Percentiles rank a stretch among this genome's conserved stretches.
Evolutionary conservation across 2,113 vertebrate species (phyloP).

Genomic region (Pyrgilauda ruficollis): DNA sequence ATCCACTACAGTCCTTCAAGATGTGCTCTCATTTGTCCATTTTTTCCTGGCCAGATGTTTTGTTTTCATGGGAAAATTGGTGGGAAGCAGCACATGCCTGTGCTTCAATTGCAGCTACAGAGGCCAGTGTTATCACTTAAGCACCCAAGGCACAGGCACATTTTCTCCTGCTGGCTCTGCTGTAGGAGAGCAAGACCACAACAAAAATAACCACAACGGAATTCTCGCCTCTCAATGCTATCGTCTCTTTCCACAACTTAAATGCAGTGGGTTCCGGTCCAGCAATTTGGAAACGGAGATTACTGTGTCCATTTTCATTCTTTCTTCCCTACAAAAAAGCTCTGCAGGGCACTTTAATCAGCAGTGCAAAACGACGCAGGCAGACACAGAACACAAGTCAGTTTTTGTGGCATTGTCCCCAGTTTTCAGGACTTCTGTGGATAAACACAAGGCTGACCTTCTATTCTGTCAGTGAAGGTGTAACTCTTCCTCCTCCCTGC

Average conservation of each 20-base stretch:
- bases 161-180: not conserved
- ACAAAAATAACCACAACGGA: not conserved
- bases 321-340: not conserved
- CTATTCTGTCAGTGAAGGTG: not conserved
- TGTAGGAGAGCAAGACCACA: not conserved
- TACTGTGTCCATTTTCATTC: not conserved
- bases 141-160: not conserved
- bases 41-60: not conserved
- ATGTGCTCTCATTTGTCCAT: not conserved
- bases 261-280: not conserved
- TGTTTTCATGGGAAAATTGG: not conserved
- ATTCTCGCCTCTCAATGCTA: not conserved
- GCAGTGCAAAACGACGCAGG: not conserved
- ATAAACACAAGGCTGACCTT: conserved; percentile 31
- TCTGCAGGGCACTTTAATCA: not conserved
- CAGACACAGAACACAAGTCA: not conserved
- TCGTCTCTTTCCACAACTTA: not conserved
- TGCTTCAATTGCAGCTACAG: not conserved
- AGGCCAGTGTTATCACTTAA: not conserved
- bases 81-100: not conserved
- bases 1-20: not conserved
- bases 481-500: not conserved
- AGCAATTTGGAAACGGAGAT: conserved; percentile 5
- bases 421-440: not conserved
- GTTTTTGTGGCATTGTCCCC: not conserved